Evolutionary conservation across 2,888 invertebrate species (phyloP), one percentile per base, ranked within the genome.

Genomic region (Siphonodentalium dalli): DNA sequence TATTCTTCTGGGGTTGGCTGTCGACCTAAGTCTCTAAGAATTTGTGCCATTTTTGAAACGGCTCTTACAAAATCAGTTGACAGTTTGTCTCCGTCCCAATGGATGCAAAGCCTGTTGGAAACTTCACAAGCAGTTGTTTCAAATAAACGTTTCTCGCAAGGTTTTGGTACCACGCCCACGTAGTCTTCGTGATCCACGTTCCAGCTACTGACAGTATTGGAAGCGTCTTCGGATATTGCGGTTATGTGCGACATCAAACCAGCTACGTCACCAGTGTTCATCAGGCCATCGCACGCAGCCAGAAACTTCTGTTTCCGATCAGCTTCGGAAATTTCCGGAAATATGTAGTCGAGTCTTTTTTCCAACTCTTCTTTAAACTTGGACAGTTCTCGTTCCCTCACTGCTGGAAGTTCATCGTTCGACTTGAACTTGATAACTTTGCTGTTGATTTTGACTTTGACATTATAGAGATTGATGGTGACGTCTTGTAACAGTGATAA

Each of bases 1-100:
- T 59, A 66, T 35, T 66, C 66, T 4, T 55, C 51, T 2, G 59
- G 56, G 2, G 66, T 59, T 2, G 66, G 64, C 39, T 65, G 66
- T 23, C 66, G 31, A 9, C 35, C 28, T 34, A 59, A 54, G 13
- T 63, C 58, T 2, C 66, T 51, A 11, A 61, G 31, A n/a, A 27
- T 6, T 31, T 52, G 53, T 15, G 65, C 45, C 52, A 63, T 51
- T 9, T 54, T 47, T 29, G 49, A 45, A 26, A 59, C 56, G 15
- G 66, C 57, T 3, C 41, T 47, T 27, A 64, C 35, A 35, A 58
- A 55, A 15, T 65, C 55, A 8, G 40, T 31, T 0, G 49, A 46
- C 6, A 63, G 44, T 1, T 31, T 31, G 11, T 58, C 54, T 9
- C 42, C 58, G 26, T 63, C 54, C 66, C 66, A 66, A 37, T 56